Percentiles rank a stretch among this genome's conserved stretches.
These are phyloP conservation scores for Pardosa pseudoannulata DNA, from an alignment of 2,888 invertebrate genomes.

Conservation along the genomic window DNA sequence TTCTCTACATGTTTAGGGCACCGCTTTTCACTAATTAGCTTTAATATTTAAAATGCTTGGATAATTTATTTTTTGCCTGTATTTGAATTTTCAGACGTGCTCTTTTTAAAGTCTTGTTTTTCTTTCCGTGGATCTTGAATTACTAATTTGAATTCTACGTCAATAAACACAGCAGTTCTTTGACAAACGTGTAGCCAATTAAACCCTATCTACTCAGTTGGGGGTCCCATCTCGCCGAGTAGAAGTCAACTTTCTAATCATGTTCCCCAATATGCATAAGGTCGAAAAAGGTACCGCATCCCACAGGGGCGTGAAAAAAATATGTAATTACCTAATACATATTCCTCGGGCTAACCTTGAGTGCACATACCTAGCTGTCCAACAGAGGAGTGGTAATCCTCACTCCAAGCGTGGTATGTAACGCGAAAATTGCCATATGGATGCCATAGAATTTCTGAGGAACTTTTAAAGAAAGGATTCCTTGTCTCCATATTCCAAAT, in stretches of 20 bases:
- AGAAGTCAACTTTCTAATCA: not conserved
- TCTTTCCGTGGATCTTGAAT: not conserved
- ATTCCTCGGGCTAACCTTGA: slow-evolving; percentile 21
- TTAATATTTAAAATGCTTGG: too few species aligned
- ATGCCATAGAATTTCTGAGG: not conserved
- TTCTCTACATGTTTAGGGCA: too few species aligned
- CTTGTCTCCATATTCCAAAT: not conserved
- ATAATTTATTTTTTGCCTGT: too few species aligned
- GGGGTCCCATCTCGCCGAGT: not conserved
- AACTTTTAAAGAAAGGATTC: not conserved
- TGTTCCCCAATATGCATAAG: not conserved
- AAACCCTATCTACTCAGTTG: not conserved
- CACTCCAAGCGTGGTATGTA: not conserved
- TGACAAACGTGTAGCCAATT: not conserved
- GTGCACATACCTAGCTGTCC: not conserved
- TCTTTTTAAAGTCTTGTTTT: too few species aligned
- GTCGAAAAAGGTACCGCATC: not conserved
- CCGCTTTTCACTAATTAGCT: too few species aligned
- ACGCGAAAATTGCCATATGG: not conserved
- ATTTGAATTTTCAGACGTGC: too few species aligned
- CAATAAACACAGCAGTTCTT: not conserved
- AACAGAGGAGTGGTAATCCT: slow-evolving; percentile 14
- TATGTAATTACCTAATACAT: slow-evolving; percentile 17
- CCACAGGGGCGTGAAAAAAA: slow-evolving; percentile 21
- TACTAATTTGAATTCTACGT: not conserved